Evolutionary conservation across 2,888 invertebrate species (phyloP).

Genomic region (Acanthosepion lycidas): DNA sequence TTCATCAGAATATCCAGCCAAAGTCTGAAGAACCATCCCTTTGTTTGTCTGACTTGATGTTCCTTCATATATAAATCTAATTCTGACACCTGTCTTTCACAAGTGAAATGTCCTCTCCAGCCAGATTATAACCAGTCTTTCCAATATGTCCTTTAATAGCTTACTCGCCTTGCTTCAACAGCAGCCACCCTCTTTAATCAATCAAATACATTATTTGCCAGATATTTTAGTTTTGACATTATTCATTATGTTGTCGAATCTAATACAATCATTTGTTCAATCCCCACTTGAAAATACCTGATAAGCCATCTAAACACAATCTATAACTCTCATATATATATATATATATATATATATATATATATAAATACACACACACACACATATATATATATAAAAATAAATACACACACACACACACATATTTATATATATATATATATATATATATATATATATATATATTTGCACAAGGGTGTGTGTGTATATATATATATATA

Average conservation of each 20-base stretch:
- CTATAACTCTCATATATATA: not conserved
- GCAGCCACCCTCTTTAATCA: too few species aligned
- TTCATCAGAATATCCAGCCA: not conserved
- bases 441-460: not conserved
- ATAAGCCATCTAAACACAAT: not conserved
- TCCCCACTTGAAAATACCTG: too few species aligned
- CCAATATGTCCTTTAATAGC: too few species aligned
- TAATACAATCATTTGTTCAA: too few species aligned
- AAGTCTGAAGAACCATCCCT: conserved; percentile 33
- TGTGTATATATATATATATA: not conserved
- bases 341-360: not conserved
- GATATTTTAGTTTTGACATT: too few species aligned
- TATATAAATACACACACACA: not conserved
- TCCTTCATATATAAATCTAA: not conserved
- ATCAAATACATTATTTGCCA: too few species aligned
- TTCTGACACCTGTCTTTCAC: not conserved
- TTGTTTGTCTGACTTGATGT: not conserved
- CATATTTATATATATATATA: not conserved
- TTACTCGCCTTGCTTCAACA: too few species aligned
- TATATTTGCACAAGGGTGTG: not conserved
- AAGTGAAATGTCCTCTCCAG: not conserved
- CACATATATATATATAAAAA: not conserved
- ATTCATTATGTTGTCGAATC: too few species aligned
- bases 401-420: not conserved
- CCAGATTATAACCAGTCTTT: not conserved